phyloP scores from a whole-genome alignment of 1,140 invertebrate species.

The Antheraea mylitta region DNA sequence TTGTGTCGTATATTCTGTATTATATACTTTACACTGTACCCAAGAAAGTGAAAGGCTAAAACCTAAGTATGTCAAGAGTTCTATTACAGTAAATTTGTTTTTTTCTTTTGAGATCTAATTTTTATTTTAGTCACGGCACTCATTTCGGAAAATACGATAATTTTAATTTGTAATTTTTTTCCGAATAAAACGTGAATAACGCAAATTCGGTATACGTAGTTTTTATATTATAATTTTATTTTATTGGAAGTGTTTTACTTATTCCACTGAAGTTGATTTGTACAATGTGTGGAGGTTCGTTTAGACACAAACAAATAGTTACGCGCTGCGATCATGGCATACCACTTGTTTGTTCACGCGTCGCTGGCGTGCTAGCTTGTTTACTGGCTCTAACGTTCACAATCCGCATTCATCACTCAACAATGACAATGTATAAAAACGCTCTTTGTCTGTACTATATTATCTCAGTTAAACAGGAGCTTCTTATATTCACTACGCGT shows the following conservation, averaged over 20 bases:
- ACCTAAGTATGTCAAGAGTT: not conserved
- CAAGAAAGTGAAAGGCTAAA: not conserved
- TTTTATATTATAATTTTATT: not conserved
- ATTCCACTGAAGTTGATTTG: not conserved
- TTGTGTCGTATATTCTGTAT: not conserved
- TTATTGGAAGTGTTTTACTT: not conserved
- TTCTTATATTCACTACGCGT: not conserved
- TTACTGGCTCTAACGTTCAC: slow-evolving; percentile 60
- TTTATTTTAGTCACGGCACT: not conserved
- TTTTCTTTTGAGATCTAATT: not conserved
- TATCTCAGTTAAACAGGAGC: not conserved
- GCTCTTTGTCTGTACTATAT: slow-evolving; percentile 9
- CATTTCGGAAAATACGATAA: too few species aligned
- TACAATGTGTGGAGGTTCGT: not conserved
- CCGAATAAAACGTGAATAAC: too few species aligned
- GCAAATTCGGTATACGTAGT: too few species aligned
- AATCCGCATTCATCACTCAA: slow-evolving; percentile 52
- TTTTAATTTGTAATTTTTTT: too few species aligned
- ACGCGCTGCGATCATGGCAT: slow-evolving; percentile 40
- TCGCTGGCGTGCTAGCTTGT: slow-evolving; percentile 68
- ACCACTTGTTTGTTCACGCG: slow-evolving; percentile 76
- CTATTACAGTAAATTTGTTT: not conserved
- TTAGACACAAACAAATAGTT: slow-evolving; percentile 6
- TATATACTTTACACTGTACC: not conserved
- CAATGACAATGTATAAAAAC: slow-evolving; percentile 28